Evolutionary conservation across 2,113 vertebrate species (phyloP).

Genomic region (Xerus inauris): DNA sequence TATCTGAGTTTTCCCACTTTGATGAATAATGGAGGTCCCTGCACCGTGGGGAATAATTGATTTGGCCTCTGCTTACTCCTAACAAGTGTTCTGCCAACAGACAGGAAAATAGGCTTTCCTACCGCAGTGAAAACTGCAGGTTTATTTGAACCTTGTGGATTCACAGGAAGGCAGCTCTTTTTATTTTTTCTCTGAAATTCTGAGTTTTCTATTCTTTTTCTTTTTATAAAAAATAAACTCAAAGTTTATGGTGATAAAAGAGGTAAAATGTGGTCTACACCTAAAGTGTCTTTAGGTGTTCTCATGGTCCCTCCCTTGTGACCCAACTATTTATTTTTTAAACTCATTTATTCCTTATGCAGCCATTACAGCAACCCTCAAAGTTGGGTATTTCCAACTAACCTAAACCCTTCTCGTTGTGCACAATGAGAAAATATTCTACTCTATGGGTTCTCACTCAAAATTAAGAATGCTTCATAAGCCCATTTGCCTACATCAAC

Average conservation of each 20-base stretch:
- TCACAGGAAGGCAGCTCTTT: neutral
- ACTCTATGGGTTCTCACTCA: neutral
- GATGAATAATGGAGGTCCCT: neutral
- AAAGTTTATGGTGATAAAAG: neutral
- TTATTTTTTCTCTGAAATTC: neutral
- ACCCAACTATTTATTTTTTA: too few species aligned
- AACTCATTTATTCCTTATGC: too few species aligned
- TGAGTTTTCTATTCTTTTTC: neutral
- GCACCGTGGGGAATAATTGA: neutral
- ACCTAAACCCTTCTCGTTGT: neutral
- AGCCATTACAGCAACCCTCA: neutral
- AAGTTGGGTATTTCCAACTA: neutral
- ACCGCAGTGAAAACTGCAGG: neutral
- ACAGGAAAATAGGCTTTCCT: neutral
- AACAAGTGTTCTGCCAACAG: neutral
- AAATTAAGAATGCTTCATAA: neutral
- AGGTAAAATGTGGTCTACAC: neutral
- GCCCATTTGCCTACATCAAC: neutral
- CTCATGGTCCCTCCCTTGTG: too few species aligned
- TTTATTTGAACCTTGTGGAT: neutral
- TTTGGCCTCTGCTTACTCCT: neutral
- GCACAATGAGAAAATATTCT: neutral
- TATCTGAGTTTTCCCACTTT: neutral
- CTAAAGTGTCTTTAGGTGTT: neutral
- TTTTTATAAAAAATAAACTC: neutral